A percentile compares a stretch with the other conserved stretches of the same genome.
phyloP scores from a whole-genome alignment of 2,113 vertebrate genomes.

The Mustela lutreola region DNA sequence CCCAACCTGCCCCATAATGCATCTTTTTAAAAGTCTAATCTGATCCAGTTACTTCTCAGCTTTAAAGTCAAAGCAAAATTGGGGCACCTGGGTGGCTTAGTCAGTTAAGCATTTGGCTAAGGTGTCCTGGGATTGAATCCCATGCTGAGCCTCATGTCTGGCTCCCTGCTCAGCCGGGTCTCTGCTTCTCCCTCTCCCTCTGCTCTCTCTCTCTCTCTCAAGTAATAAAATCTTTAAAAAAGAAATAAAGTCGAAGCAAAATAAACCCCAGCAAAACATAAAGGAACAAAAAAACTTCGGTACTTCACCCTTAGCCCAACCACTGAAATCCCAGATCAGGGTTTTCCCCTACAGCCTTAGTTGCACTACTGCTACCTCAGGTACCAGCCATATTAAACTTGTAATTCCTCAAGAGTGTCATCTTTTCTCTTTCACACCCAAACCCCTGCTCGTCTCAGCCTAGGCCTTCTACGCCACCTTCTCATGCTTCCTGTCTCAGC shows the following conservation, averaged over 20 bases:
- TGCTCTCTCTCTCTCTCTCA: too few species aligned
- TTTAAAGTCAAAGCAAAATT: slow-evolving; percentile 6
- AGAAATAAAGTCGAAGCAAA: neutral
- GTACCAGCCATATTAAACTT: neutral
- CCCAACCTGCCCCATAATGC: neutral
- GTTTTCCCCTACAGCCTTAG: neutral
- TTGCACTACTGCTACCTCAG: neutral
- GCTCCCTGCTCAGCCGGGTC: too few species aligned
- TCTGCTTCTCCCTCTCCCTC: too few species aligned
- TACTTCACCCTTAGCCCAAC: neutral
- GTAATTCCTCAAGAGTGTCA: neutral
- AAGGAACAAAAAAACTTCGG: neutral
- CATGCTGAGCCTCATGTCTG: too few species aligned
- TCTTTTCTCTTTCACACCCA: neutral
- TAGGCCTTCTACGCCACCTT: neutral
- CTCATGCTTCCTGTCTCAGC: neutral
- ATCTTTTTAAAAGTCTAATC: slow-evolving; percentile 10
- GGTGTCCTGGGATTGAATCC: too few species aligned
- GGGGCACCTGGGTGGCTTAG: too few species aligned
- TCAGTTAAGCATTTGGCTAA: too few species aligned
- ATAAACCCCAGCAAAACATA: neutral
- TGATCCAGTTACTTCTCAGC: neutral
- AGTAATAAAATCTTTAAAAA: too few species aligned
- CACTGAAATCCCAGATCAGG: neutral
- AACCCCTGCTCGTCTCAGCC: neutral